Base-by-base conservation (phyloP, 2,113 vertebrate genomes). In the Macrotis lagotis region DNA sequence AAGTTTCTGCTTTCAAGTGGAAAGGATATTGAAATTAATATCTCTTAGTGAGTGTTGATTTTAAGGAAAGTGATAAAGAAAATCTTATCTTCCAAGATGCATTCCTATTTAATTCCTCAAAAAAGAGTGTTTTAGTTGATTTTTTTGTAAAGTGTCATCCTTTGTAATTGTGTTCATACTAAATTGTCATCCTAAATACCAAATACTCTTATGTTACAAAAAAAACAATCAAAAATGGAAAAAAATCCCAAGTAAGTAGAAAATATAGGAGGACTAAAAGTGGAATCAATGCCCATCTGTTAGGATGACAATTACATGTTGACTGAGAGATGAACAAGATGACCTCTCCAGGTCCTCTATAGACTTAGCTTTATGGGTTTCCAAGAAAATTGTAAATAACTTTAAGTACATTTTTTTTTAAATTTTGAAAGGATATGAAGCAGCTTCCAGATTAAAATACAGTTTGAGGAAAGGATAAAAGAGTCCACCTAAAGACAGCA, bases 191-290 rank as follows among this genome's bases (percentile, higher is more conserved):
- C 22, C 37, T 74, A 83, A 47, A 88, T 48, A 91, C 26, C 11
- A 47, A 49, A 55, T 2, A 1, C 28, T 0, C 11, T 31, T 0
- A 0, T 0, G 12, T 0, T 11, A 8, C 11, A 16, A 10, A 12
- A 55, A 28, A 22, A 19, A 16, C 9, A 83, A 83, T 5, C n/a
- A 83, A 83, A 66, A 90, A 49, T 25, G 31, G 48, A 90, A 90
- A 49, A 49, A 83, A 83, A 6, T 44, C 66, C 48, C 48, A 31
- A 24, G 48, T 8, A 90, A 89, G 88, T 49, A 49, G 12, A 90
- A 50, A 48, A 25, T 8, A 28, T 1, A 48, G 24, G 47, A 9
- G 24, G 8, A 49, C 25, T 48, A 90, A 90, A 31, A 26, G 9
- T 0, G 47, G 37, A 50, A 3, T 26, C 9, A 31, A 19, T 44